A percentile compares a stretch with the other conserved stretches of the same genome.
phyloP scores from a whole-genome alignment of 2,113 vertebrate genomes.

The Genyomyrus donnyi region DNA sequence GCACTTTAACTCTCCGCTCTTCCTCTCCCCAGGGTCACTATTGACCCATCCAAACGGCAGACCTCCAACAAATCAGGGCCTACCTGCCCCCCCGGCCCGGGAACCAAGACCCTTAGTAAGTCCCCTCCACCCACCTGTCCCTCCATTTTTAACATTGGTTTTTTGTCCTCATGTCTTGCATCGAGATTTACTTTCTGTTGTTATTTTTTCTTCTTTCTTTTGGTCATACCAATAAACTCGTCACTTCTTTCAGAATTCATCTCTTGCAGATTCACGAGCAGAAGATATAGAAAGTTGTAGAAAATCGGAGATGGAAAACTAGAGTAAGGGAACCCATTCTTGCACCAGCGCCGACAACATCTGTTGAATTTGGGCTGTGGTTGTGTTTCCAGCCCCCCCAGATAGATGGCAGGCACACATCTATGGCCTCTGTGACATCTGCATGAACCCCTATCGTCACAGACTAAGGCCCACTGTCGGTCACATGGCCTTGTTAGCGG shows the following conservation, averaged over 20 bases:
- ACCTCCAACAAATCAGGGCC: slow-evolving; percentile 60
- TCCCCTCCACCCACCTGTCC: slow-evolving; percentile 51
- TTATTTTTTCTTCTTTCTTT: slow-evolving; percentile 19
- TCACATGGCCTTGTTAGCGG: not conserved
- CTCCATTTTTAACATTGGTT: slow-evolving; percentile 38
- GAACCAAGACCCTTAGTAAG: slow-evolving; percentile 71
- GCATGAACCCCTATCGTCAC: not conserved
- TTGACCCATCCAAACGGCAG: slow-evolving; percentile 71
- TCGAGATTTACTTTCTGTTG: slow-evolving; percentile 6
- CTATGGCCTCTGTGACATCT: not conserved
- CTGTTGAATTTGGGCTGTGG: not conserved
- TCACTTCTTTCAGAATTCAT: slow-evolving; percentile 45
- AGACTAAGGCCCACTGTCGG: not conserved
- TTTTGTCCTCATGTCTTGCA: slow-evolving; percentile 26
- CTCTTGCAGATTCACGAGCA: slow-evolving; percentile 57
- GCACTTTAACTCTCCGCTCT: slow-evolving; percentile 36
- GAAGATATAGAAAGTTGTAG: slow-evolving; percentile 58
- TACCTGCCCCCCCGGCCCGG: slow-evolving; percentile 53
- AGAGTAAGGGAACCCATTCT: slow-evolving; percentile 46
- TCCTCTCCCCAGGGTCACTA: slow-evolving; percentile 66
- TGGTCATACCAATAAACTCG: slow-evolving; percentile 35
- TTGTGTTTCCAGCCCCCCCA: not conserved
- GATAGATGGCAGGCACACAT: not conserved
- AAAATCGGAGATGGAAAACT: slow-evolving; percentile 53
- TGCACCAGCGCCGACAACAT: slow-evolving; percentile 13